These are phyloP conservation scores for Diabrotica balteata DNA, from an alignment of 2,888 invertebrate species.

Conservation along the genomic window DNA sequence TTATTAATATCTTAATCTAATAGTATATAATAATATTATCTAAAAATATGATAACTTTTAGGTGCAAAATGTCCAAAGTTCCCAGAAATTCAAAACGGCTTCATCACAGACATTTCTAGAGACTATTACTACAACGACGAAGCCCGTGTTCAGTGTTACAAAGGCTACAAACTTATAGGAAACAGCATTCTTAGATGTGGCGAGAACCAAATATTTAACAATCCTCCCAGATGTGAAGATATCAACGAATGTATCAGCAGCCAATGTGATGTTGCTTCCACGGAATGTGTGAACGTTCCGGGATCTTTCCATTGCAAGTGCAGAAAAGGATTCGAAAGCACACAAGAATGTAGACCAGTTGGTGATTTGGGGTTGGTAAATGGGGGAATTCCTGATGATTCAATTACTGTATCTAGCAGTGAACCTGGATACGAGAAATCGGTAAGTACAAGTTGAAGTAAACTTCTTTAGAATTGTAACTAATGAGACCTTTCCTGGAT, in stretches of 20 bases:
- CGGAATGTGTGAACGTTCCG: constrained; percentile 87
- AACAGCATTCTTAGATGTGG: constrained; percentile 86
- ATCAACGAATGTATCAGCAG: constrained; percentile 89
- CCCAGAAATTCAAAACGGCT: constrained; percentile 86
- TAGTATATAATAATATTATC: not conserved
- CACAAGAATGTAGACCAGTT: constrained; percentile 88
- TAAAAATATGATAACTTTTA: constrained; percentile 39
- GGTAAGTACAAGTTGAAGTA: constrained; percentile 61
- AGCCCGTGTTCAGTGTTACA: constrained; percentile 88
- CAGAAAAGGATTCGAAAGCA: constrained; percentile 81
- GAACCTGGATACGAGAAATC: constrained; percentile 85
- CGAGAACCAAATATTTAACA: constrained; percentile 81
- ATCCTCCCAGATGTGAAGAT: constrained; percentile 88
- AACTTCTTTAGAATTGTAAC: no score
- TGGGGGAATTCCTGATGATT: constrained; percentile 89
- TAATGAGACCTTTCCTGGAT: no score
- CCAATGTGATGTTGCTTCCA: constrained; percentile 89
- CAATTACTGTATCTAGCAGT: constrained; percentile 83
- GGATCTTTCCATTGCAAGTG: constrained; percentile 92
- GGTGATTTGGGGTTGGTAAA: constrained; percentile 88
- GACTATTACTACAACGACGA: constrained; percentile 88
- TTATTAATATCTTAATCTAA: not conserved
- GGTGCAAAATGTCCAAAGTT: constrained; percentile 74
- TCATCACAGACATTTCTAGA: constrained; percentile 78
- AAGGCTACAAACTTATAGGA: constrained; percentile 86